Conservation (phyloP, 2,113 vertebrate species). For the Tenebrosternarchus preto region DNA sequence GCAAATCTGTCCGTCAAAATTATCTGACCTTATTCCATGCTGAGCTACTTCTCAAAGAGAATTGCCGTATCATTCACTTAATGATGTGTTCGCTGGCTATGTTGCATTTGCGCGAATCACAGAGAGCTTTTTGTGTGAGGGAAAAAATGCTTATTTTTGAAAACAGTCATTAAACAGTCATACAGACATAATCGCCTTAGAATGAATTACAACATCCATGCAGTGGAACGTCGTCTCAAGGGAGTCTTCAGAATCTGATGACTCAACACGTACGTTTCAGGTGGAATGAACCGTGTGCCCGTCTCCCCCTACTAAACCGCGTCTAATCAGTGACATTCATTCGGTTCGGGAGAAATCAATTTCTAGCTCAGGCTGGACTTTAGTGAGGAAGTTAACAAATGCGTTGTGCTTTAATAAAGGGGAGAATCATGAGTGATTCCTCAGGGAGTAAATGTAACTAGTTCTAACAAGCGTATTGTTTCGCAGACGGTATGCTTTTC, state of each 20-base stretch:
- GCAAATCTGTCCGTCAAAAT: constrained; percentile 6
- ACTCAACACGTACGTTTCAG: not conserved
- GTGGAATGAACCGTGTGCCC: not conserved
- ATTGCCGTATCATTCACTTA: constrained; percentile 30
- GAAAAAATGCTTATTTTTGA: not conserved
- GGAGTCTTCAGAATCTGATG: constrained; percentile 20
- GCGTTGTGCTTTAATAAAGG: not conserved
- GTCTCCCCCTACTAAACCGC: constrained; percentile 24
- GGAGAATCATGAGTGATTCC: not conserved
- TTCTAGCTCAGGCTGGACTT: constrained; percentile 23
- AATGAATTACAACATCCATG: constrained; percentile 35
- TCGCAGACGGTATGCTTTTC: not conserved
- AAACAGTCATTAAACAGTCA: no score
- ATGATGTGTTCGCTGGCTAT: constrained; percentile 1
- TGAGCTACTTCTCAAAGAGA: constrained; percentile 3
- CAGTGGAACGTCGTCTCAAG: not conserved
- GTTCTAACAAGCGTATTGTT: constrained; percentile 18
- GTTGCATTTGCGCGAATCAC: not conserved
- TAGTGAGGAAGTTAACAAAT: not conserved
- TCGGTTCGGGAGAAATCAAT: constrained; percentile 34
- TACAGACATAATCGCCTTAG: constrained; percentile 39
- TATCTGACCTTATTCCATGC: constrained; percentile 29
- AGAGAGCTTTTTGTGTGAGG: no score
- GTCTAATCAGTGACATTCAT: constrained; percentile 31
- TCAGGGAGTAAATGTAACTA: constrained; percentile 3